Evolutionary conservation across 2,113 vertebrate species (phyloP).

Genomic region (Equus quagga): DNA sequence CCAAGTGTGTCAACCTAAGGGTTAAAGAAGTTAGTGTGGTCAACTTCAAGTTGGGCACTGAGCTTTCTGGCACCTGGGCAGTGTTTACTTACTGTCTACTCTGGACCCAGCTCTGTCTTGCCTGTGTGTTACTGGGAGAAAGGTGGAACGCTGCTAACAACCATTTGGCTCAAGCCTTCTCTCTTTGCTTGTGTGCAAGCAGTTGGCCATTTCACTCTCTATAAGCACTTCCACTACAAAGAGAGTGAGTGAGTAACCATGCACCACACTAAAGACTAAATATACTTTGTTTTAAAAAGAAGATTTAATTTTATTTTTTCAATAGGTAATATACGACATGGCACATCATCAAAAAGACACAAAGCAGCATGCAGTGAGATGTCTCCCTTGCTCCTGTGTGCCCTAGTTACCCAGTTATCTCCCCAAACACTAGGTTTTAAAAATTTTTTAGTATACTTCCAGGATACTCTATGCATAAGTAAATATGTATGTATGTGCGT

Average conservation of each 20-base stretch:
- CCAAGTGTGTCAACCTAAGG: background rate
- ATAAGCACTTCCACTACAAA: background rate
- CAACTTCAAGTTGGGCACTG: background rate
- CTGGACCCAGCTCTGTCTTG: fast-evolving
- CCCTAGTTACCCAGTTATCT: background rate
- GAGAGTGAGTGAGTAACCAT: background rate
- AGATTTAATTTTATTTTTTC: background rate
- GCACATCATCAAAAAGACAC: background rate
- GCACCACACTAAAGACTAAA: background rate
- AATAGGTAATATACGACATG: background rate
- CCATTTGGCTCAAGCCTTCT: background rate
- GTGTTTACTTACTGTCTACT: background rate
- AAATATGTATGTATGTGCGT: background rate
- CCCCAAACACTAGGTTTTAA: background rate
- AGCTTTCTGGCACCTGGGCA: background rate
- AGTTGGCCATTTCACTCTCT: background rate
- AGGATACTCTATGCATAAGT: background rate
- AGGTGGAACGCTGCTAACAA: background rate
- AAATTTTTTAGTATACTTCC: background rate
- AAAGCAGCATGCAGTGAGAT: background rate
- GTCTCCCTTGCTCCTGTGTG: background rate
- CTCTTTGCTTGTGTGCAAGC: background rate
- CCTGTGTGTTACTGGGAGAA: fast-evolving
- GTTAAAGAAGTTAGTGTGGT: background rate
- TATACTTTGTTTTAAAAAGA: background rate